phyloP scores from a whole-genome alignment of 2,797 vertebrate species.

The Taeniopygia guttata region DNA sequence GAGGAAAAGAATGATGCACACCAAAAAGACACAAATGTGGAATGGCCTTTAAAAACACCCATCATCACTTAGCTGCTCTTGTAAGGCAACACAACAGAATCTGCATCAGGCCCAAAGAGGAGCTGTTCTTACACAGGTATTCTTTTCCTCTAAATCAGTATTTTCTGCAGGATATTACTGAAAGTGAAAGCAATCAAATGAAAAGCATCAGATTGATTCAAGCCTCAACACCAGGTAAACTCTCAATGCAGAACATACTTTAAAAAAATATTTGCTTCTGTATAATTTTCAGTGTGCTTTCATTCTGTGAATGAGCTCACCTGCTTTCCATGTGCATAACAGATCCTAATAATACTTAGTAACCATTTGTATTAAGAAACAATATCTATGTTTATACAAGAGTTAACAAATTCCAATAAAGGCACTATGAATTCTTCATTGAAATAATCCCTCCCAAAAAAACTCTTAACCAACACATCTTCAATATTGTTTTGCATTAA shows the following conservation, averaged over 20 bases:
- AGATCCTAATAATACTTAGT: neutral
- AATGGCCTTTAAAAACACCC: accelerated
- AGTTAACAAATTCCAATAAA: neutral
- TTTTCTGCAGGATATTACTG: neutral
- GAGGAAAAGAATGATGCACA: neutral
- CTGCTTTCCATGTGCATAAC: neutral
- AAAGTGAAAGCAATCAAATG: neutral
- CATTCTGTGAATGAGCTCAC: neutral
- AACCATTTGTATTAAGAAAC: neutral
- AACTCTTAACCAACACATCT: neutral
- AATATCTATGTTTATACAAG: accelerated
- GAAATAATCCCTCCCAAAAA: neutral
- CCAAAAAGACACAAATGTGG: neutral
- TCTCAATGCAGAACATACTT: neutral
- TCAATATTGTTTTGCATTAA: neutral
- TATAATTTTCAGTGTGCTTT: neutral
- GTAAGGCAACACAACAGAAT: neutral
- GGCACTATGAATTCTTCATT: neutral
- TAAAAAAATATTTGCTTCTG: neutral
- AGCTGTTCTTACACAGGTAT: neutral
- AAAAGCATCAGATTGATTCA: neutral
- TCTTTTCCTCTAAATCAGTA: neutral
- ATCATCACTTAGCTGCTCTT: neutral
- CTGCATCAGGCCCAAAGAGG: neutral
- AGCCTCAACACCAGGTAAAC: neutral